phyloP scores from a whole-genome alignment of 2,113 vertebrate genomes.

The Emydocephalus ijimae region DNA sequence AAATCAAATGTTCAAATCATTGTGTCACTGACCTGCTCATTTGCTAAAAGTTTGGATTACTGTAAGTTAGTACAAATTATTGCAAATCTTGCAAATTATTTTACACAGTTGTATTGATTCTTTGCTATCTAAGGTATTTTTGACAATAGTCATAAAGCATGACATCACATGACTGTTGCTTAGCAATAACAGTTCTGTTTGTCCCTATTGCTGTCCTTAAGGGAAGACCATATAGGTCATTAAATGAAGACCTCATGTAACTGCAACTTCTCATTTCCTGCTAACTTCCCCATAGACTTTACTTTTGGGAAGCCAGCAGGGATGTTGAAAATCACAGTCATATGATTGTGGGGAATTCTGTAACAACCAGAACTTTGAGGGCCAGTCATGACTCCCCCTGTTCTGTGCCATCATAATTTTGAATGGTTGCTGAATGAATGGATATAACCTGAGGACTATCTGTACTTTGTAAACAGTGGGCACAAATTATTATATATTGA shows the following conservation, averaged over 20 bases:
- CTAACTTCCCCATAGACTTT: not conserved
- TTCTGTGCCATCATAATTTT: not conserved
- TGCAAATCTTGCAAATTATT: not conserved
- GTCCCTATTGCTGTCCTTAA: not conserved
- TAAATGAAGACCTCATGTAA: not conserved
- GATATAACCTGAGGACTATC: not conserved
- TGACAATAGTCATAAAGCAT: no score
- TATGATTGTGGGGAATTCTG: not conserved
- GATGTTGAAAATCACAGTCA: not conserved
- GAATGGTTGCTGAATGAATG: not conserved
- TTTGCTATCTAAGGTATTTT: no score
- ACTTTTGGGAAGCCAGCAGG: not conserved
- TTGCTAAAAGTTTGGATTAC: not conserved
- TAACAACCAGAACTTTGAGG: not conserved
- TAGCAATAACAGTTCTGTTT: not conserved
- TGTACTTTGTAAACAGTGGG: not conserved
- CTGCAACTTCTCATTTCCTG: not conserved
- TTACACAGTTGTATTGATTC: no score
- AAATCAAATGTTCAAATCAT: no score
- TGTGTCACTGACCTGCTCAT: not conserved
- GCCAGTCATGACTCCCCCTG: not conserved
- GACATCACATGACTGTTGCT: no score
- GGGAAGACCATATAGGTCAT: not conserved
- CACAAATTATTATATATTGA: not conserved
- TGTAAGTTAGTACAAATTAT: not conserved